Base-by-base conservation (phyloP, 2,797 vertebrate genomes). In the Diplodus puntazzo region DNA sequence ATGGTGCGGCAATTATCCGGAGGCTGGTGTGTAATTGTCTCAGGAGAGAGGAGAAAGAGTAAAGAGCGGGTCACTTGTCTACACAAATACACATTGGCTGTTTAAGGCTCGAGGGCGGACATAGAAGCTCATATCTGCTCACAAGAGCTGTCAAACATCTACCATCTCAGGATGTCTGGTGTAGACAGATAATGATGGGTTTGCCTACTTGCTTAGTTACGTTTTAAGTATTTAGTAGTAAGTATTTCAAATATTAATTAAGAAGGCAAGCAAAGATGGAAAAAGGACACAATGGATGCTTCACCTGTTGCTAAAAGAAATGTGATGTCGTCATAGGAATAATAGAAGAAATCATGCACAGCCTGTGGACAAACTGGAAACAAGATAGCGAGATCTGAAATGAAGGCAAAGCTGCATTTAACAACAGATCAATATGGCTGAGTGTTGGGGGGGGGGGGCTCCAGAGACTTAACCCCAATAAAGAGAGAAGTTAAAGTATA, bases 351-450 rank as follows among this genome's bases (percentile, higher is more conserved):
- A 39, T 39, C 39, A 11, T 39, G 39, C 39, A 39, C 39, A 11
- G 39, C 39, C 39, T 55, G 20, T 67, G 18, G 58, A 66, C 18
- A 4, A 69, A 67, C 14, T 54, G 34, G 69, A 65, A 72, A 75
- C 25, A 68, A 39, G 13, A 48, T 48, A 16, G 57, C 16, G 55
- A 58, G 48, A 81, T 62, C 54, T 79, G 30, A 80, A 81, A 70
- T 61, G 27, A 78, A 77, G 53, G 58, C 34, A 5, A 73, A 64
- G 54, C 65, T 80, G 43, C 62, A 60, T 83, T 89, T 69, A 79
- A 64, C 66, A 81, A 59, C 52, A 67, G 62, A 88, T 87, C 72
- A 75, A 82, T 86, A 72, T 58, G 69, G 52, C 69, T 84, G 78
- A 76, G 64, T 58, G 50, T n/a, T n/a, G n/a, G n/a, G 63, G 23